Conservation (phyloP, 2,113 vertebrate species). For the Caranx ignobilis region DNA sequence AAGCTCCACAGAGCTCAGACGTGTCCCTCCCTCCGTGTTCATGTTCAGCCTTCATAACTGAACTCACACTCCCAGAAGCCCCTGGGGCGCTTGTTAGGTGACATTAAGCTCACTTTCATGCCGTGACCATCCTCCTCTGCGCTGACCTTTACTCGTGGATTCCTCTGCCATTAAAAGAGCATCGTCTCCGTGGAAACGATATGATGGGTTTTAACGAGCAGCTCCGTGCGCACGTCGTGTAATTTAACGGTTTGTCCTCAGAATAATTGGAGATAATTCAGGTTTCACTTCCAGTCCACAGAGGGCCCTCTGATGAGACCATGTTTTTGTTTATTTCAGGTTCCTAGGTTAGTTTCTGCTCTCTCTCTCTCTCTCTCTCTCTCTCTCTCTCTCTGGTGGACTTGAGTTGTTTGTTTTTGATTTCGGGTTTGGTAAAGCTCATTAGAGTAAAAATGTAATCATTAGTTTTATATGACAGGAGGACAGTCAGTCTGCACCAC, state of each 20-base stretch:
- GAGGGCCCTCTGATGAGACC: not conserved
- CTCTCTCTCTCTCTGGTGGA: too few species aligned
- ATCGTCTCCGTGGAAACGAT: not conserved
- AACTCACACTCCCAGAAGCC: slow-evolving; percentile 35
- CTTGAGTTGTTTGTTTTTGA: too few species aligned
- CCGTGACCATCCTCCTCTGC: not conserved
- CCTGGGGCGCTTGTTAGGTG: slow-evolving; percentile 24
- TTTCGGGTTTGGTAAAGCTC: too few species aligned
- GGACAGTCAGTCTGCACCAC: too few species aligned
- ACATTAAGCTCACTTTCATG: slow-evolving; percentile 26
- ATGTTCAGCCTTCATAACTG: not conserved
- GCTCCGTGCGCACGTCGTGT: not conserved
- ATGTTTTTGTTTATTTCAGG: too few species aligned
- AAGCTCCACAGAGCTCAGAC: too few species aligned
- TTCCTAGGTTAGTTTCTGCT: too few species aligned
- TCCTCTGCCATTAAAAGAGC: not conserved
- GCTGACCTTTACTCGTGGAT: slow-evolving; percentile 32
- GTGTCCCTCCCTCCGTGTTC: not conserved
- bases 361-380: too few species aligned
- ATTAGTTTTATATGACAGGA: too few species aligned
- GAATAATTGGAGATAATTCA: not conserved
- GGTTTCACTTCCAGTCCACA: not conserved
- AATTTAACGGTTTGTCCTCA: too few species aligned
- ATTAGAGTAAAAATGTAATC: too few species aligned
- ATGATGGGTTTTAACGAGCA: not conserved